Conservation (phyloP, 2,797 vertebrate species). For the Tragelaphus oryx region DNA sequence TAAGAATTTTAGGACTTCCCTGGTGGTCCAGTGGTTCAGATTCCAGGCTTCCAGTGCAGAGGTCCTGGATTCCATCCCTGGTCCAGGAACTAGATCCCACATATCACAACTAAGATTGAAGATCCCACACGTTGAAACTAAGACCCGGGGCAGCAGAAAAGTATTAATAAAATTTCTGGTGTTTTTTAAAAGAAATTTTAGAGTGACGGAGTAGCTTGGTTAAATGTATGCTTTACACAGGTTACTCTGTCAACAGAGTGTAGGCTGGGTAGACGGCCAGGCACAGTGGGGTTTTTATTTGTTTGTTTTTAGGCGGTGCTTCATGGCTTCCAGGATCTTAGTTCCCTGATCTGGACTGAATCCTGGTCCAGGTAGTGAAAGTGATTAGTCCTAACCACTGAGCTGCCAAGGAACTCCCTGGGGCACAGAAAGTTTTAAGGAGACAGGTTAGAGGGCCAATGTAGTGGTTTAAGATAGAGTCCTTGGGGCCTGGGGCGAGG, state of each 20-base stretch:
- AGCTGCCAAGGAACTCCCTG: neutral
- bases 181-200: neutral
- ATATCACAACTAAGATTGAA: neutral
- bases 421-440: neutral
- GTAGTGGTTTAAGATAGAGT: neutral
- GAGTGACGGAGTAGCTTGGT: neutral
- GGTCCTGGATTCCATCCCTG: neutral
- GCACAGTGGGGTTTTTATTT: neutral
- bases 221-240: neutral
- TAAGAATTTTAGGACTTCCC: neutral
- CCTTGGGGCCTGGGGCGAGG: too few species aligned
- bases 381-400: neutral
- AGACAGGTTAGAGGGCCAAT: neutral
- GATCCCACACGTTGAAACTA: neutral
- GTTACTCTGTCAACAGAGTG: neutral
- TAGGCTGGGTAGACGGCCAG: fast-evolving
- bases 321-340: neutral
- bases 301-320: neutral
- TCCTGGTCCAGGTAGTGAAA: neutral
- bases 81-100: neutral
- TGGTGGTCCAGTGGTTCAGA: neutral
- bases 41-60: neutral
- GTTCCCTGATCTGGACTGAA: neutral
- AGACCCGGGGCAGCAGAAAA: neutral
- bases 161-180: neutral